Base-by-base conservation (phyloP, 2,888 invertebrate species). In the Hirtodrosophila trivittata region DNA sequence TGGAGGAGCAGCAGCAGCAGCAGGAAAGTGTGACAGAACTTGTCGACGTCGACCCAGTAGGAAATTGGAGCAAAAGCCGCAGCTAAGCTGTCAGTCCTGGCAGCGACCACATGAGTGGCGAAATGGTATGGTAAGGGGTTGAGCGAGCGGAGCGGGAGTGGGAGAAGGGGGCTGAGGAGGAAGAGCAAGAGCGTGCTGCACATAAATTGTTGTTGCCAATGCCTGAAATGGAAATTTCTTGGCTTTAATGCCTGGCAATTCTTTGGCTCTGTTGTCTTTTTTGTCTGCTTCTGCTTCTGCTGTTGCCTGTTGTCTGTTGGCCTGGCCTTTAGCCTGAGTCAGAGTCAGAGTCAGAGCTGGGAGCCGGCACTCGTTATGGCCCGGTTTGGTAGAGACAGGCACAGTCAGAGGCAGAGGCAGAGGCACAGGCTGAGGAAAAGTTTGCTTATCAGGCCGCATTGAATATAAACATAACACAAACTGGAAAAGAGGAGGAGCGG, bases 21-120 rank as follows among this genome's bases (percentile, higher is more conserved):
- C 10, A 41, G 56, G 43, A 66, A 75, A 59, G 59, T 69, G 64
- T 63, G 68, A 69, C 69, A 58, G 63, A 74, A 72, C 43, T 68
- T 74, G 75, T 63, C 47, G 69, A 55, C 65, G 63, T 39, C 83
- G 86, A 78, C 80, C 76, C 73, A 78, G 55, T 80, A 76, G 80
- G 66, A 86, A 81, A 81, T 72, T 86, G 84, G 80, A 80, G 84
- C 80, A 81, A 50, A 63, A 81, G 86, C 84, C 80, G 63, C 81
- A 70, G 84, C 84, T 82, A 67, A 83, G 76, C 81, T 86, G 84
- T 80, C 86, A 86, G 56, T 45, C 52, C 62, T 50, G 47, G 33
- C 51, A 55, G 56, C 49, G 64, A 54, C 49, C 51, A 47, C 39
- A 41, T 39, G 47, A 28, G 42, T 42, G 16, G 0, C 21, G 8